Evolutionary conservation across 1,140 invertebrate genomes (phyloP), one percentile per base, ranked within the genome.

Genomic region (Caenorhabditis tropicalis): DNA sequence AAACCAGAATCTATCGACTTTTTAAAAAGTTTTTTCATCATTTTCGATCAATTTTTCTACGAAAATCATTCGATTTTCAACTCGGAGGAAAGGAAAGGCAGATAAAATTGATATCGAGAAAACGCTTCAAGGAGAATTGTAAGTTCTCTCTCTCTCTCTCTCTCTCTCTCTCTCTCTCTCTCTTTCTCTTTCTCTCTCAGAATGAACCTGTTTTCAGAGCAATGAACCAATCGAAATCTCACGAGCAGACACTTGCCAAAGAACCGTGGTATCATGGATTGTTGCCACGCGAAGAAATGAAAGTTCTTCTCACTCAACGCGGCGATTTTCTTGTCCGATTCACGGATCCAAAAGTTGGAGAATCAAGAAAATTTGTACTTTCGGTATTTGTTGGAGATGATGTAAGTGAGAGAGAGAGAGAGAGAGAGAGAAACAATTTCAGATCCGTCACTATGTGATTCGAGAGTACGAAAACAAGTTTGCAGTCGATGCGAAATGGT

Each of bases 201-300:
- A n/a, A 19, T n/a, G 12, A 2, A 27, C 15, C 2, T 10, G 2
- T 5, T 43, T 43, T 74, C 36, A 74, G 65, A 74, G 36, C 65
- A 74, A 74, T 74, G 65, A 74, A n/a, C n/a, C 65, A 74, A 24
- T 43, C 36, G 27, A 19, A 36, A 24, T 43, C 65, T 74, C 33
- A 39, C n/a, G 65, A 74, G 36, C 65, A 74, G 24, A 24, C 29
- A 46, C 65, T 74, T 7, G 65, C 65, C 2, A 74, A 74, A 51
- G 84, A 85, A 49, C 82, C 87, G 16, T 86, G 82, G 82, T 86
- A 86, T 43, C 85, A 86, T 60, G 85, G 85, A 24, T 24, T 86
- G 27, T 81, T 86, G 31, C 85, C 85, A 56, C 60, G 85, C 1
- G 85, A 86, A 29, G 85, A 85, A 48, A 86, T 86, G 48, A 74